phyloP scores from a whole-genome alignment of 2,797 vertebrate species.

The Salarias fasciatus region DNA sequence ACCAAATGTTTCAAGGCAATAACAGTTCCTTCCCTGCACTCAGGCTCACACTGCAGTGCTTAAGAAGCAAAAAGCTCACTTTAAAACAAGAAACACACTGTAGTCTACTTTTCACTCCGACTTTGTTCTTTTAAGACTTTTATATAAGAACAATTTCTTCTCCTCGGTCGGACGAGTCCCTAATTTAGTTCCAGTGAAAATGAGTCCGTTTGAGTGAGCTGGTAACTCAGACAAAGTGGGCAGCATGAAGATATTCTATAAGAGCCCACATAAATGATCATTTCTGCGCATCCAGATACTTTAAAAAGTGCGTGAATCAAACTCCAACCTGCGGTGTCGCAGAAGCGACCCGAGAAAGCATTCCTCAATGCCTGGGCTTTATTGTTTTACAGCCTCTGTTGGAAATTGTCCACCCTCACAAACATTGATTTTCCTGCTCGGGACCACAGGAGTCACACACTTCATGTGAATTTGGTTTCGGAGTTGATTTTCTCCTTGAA shows the following conservation, averaged over 20 bases:
- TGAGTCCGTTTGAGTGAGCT: neutral
- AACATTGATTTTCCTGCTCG: constrained; percentile 64
- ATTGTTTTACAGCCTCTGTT: constrained; percentile 59
- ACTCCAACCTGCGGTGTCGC: constrained; percentile 34
- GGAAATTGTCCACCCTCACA: constrained; percentile 56
- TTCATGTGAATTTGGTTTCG: constrained; percentile 53
- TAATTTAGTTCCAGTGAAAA: constrained; percentile 11
- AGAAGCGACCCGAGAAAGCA: constrained; percentile 39
- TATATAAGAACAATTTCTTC: constrained; percentile 15
- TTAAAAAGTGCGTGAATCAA: constrained; percentile 35
- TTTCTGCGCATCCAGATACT: constrained; percentile 6
- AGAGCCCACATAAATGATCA: neutral
- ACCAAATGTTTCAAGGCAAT: constrained; percentile 60
- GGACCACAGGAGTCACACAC: constrained; percentile 28
- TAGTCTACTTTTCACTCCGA: constrained; percentile 11
- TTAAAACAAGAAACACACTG: constrained; percentile 44
- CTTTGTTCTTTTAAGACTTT: constrained; percentile 26
- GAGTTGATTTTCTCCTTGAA: constrained; percentile 54
- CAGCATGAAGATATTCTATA: constrained; percentile 3
- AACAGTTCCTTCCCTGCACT: constrained; percentile 50
- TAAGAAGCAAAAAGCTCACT: constrained; percentile 50
- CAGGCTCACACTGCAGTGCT: constrained; percentile 28
- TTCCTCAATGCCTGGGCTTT: constrained; percentile 57
- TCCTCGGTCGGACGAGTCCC: constrained; percentile 25
- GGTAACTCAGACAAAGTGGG: neutral